Percentiles rank a stretch among this genome's conserved stretches.
These are phyloP conservation scores for Podilymbus podiceps DNA, from an alignment of 2,113 vertebrate genomes.

Conservation along the genomic window DNA sequence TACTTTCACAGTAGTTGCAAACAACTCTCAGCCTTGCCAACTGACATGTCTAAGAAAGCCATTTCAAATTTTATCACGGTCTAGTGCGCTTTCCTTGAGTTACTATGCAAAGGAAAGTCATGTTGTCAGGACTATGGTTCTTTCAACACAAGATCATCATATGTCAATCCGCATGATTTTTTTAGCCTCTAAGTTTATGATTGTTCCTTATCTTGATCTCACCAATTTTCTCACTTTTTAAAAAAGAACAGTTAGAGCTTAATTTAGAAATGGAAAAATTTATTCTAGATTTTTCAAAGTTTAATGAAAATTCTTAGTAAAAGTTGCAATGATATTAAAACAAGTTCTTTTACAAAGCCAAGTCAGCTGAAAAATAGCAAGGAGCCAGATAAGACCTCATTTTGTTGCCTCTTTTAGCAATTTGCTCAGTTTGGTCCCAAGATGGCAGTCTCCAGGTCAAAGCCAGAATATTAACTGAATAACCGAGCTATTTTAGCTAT, in stretches of 20 bases:
- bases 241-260: not conserved
- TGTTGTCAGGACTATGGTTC: not conserved
- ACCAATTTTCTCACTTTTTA: not conserved
- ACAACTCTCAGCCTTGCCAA: not conserved
- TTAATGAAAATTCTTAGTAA: not conserved
- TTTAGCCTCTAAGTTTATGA: not conserved
- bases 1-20: not conserved
- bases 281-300: slow-evolving; percentile 10
- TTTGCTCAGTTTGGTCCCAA: not conserved
- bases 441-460: not conserved
- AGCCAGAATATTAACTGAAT: not conserved
- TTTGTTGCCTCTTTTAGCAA: not conserved
- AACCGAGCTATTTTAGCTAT: not conserved
- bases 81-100: not conserved
- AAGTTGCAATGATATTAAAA: not conserved
- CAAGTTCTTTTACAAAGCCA: not conserved
- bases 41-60: not conserved
- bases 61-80: not conserved
- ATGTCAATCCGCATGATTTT: not conserved
- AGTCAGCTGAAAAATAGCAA: not conserved
- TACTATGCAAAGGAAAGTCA: not conserved
- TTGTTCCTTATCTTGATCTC: not conserved
- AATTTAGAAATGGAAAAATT: not conserved
- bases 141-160: not conserved
- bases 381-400: not conserved